Conservation (phyloP, 2,797 vertebrate species). For the Nasua narica region DNA sequence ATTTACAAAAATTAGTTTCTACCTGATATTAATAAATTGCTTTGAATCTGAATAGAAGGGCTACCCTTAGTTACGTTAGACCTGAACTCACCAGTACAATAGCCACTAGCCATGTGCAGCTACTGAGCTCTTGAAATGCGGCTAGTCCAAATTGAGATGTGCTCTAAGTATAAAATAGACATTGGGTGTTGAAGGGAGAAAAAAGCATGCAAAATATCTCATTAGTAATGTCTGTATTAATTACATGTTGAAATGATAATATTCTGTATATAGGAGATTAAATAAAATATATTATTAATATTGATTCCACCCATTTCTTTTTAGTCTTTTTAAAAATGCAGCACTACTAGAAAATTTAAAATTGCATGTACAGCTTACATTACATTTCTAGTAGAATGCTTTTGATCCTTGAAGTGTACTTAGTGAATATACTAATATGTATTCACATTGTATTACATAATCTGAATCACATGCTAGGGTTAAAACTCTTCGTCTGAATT, state of each 20-base stretch:
- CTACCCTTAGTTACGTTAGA: neutral
- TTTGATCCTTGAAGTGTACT: neutral
- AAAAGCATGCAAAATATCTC: neutral
- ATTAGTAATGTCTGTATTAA: neutral
- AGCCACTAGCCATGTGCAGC: neutral
- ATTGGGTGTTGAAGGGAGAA: neutral
- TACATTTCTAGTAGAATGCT: neutral
- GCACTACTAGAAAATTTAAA: neutral
- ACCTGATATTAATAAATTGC: neutral
- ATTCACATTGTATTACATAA: neutral
- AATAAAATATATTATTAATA: slow-evolving; percentile 6
- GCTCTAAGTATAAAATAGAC: neutral
- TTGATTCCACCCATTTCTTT: neutral
- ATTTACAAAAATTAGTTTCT: neutral
- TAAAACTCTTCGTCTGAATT: slow-evolving; percentile 18
- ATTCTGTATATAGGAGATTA: neutral
- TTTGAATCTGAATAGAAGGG: neutral
- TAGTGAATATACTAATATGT: neutral
- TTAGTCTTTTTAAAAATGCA: neutral
- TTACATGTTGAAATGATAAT: neutral
- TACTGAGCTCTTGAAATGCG: neutral
- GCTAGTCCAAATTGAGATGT: neutral
- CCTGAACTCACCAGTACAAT: neutral
- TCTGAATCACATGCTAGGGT: neutral
- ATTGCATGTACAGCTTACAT: neutral